Percentiles rank a stretch among this genome's conserved stretches.
These are phyloP conservation scores for Ephialtes manifestator DNA, from an alignment of 2,888 invertebrate species.

Conservation along the genomic window DNA sequence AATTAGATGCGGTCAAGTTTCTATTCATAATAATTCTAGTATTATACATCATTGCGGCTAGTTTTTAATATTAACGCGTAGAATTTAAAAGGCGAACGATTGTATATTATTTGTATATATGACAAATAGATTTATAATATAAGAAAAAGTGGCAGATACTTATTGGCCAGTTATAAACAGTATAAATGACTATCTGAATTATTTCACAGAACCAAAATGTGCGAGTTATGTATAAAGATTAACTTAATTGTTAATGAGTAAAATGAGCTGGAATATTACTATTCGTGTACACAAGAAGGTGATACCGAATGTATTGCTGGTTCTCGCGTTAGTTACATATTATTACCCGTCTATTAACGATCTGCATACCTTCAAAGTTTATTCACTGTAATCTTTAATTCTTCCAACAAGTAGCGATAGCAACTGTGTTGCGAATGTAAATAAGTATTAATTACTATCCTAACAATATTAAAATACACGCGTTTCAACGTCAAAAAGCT, in stretches of 20 bases:
- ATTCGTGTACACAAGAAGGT: constrained; percentile 72
- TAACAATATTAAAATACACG: constrained; percentile 75
- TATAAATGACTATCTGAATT: constrained; percentile 78
- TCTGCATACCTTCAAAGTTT: constrained; percentile 78
- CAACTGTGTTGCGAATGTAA: constrained; percentile 76
- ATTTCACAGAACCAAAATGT: constrained; percentile 82
- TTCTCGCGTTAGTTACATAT: constrained; percentile 70
- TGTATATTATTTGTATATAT: constrained; percentile 90
- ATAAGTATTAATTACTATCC: constrained; percentile 75
- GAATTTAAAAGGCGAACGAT: constrained; percentile 71
- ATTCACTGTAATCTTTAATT: constrained; percentile 79
- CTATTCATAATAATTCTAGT: constrained; percentile 81
- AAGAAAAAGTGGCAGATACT: constrained; percentile 89
- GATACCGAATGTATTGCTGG: constrained; percentile 71
- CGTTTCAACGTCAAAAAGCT: constrained; percentile 39
- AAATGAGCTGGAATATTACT: constrained; percentile 32
- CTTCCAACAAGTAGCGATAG: constrained; percentile 70
- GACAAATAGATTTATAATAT: constrained; percentile 89
- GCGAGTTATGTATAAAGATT: constrained; percentile 69
- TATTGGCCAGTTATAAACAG: constrained; percentile 89
- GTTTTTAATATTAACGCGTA: constrained; percentile 80
- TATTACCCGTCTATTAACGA: constrained; percentile 78
- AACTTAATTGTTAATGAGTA: constrained; percentile 63
- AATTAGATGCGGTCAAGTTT: constrained; percentile 82
- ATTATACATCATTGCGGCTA: constrained; percentile 78